These are phyloP conservation scores for Odontocolon sp. DNA, from an alignment of 2,888 invertebrate species.

Conservation along the genomic window DNA sequence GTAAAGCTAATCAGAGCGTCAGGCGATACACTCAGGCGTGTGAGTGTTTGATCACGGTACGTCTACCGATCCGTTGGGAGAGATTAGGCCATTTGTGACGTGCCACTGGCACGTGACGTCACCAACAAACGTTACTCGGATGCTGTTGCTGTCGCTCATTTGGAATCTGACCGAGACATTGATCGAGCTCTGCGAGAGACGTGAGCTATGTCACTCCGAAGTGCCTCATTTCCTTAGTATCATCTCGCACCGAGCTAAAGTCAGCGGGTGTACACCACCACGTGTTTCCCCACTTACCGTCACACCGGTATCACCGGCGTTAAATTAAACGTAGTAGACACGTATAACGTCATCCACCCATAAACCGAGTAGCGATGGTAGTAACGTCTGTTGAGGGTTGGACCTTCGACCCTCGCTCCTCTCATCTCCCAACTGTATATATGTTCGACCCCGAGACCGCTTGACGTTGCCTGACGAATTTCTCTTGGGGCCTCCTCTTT, in stretches of 20 bases:
- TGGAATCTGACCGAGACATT: slow-evolving; percentile 57
- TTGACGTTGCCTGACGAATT: slow-evolving; percentile 51
- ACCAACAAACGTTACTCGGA: slow-evolving; percentile 35
- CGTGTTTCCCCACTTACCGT: slow-evolving; percentile 10
- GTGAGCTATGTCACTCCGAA: slow-evolving; percentile 59
- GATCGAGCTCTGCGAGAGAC: slow-evolving; percentile 55
- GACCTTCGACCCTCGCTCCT: slow-evolving; percentile 35
- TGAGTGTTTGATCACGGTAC: slow-evolving; percentile 53
- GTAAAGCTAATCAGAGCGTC: slow-evolving; percentile 35
- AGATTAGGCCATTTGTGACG: slow-evolving; percentile 53
- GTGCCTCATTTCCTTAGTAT: slow-evolving; percentile 62
- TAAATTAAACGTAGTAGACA: slow-evolving; percentile 55
- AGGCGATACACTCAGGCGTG: slow-evolving; percentile 13
- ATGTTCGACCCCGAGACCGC: not conserved
- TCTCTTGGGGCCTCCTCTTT: slow-evolving; percentile 42
- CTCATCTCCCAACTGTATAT: not conserved
- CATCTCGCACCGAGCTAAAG: slow-evolving; percentile 40
- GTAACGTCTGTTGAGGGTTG: slow-evolving; percentile 48
- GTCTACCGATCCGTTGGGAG: slow-evolving; percentile 41
- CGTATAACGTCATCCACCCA: slow-evolving; percentile 47
- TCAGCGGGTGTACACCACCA: slow-evolving; percentile 30
- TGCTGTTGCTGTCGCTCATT: slow-evolving; percentile 21
- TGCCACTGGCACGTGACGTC: slow-evolving; percentile 36
- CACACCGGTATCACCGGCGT: slow-evolving; percentile 39
- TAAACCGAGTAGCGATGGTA: slow-evolving; percentile 2